Evolutionary conservation across 2,113 vertebrate genomes (phyloP), one percentile per base, ranked within the genome.

Genomic region (Pristiophorus japonicus): DNA sequence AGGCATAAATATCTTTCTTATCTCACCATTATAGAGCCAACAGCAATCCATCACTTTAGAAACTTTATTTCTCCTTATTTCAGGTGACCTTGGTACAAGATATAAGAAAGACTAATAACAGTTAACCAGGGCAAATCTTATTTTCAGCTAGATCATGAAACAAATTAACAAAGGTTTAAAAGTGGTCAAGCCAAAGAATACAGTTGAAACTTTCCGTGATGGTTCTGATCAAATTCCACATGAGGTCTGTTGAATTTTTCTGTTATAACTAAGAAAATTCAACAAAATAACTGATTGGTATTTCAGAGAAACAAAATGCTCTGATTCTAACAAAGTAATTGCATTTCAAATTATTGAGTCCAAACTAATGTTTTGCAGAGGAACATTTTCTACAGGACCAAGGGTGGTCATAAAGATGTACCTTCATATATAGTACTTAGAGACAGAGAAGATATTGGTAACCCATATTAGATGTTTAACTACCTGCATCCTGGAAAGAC

Each of bases 1-100:
- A 94, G 93, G 66, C 66, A 94, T 67, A 70, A 94, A 94, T 70
- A 94, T 94, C 66, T 73, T 70, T 94, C 93, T 94, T 94, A 94
- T 94, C 93, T 94, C 93, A 67, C 93, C 45, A 70, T 70, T 94
- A 70, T 47, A 73, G 45, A 70, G 93, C 66, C 93, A 94, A 70
- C 66, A 67, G 66, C 45, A 94, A 94, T 94, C 93, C 65, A 94
- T 94, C 93, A 94, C 65, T 70, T 47, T 34, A 66, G 66, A 94
- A 45, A 94, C 65, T 94, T 94, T 70, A 94, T 94, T 94, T 94
- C 65, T 94, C 93, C 42, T 73, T 94, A 65, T 94, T 70, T 94
- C 93, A 65, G 88, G 5, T 94, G 93, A 94, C 93, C 93, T 94
- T 94, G 93, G 66, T 34, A 45, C 93, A 70, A 94, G 66, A 34